phyloP scores from a whole-genome alignment of 2,888 invertebrate species.

The Dorcus hopei region DNA sequence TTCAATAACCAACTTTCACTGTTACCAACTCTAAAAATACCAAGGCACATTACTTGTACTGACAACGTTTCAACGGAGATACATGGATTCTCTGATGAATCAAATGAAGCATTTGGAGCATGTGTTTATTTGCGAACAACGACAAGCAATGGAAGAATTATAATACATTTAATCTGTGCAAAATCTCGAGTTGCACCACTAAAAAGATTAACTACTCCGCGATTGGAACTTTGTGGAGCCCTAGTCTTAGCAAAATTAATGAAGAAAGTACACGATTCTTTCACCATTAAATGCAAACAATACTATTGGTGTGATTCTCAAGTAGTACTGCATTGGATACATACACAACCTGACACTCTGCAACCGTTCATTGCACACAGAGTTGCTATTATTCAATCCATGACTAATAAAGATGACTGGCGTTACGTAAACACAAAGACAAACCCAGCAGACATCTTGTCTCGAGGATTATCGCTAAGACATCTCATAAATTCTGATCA shows the following conservation, averaged over 20 bases:
- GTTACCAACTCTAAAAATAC: too few relatives aligned
- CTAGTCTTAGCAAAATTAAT: slow-evolving; percentile 8
- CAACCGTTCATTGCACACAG: not conserved
- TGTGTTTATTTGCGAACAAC: too few relatives aligned
- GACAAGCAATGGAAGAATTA: too few relatives aligned
- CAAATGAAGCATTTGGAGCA: too few relatives aligned
- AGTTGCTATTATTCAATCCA: not conserved
- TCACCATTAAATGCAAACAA: not conserved
- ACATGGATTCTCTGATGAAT: too few relatives aligned
- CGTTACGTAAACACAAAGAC: not conserved
- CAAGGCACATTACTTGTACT: too few relatives aligned
- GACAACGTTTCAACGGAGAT: too few relatives aligned
- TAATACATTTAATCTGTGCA: not conserved
- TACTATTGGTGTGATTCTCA: not conserved
- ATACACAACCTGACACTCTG: not conserved
- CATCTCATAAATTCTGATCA: too few relatives aligned
- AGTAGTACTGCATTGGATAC: not conserved
- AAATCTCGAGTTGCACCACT: slow-evolving; percentile 18
- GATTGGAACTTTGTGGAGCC: slow-evolving; percentile 17
- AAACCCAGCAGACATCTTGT: not conserved
- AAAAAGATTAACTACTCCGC: slow-evolving; percentile 7
- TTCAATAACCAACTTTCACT: too few relatives aligned
- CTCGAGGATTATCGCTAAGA: too few relatives aligned
- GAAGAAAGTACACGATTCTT: not conserved
- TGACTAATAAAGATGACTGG: not conserved